Evolutionary conservation across 2,888 invertebrate species (phyloP).

Genomic region (Zhengitettix transpicula): DNA sequence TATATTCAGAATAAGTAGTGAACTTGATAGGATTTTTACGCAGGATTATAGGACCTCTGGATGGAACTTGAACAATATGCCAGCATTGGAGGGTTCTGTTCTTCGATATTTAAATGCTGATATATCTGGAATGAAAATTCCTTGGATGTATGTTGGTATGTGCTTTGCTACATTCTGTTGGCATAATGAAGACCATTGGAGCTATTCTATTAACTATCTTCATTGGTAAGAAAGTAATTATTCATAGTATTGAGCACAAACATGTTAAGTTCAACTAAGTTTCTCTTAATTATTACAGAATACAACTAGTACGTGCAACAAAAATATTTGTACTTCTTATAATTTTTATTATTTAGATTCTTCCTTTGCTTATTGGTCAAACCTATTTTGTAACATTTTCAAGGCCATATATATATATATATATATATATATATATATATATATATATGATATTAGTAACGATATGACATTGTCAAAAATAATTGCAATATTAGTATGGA

Average conservation of each 20-base stretch:
- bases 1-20: neutral
- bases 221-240: conserved; percentile 51
- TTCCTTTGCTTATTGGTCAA: too few relatives aligned
- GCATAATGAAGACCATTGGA: conserved; percentile 99
- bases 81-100: conserved; percentile 84
- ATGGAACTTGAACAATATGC: conserved; percentile 97
- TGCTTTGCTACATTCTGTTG: conserved; percentile 99
- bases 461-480: too few relatives aligned
- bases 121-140: conserved; percentile 97
- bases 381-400: too few relatives aligned
- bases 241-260: neutral
- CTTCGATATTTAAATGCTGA: conserved; percentile 92
- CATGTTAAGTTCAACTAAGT: neutral
- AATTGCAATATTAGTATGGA: too few relatives aligned
- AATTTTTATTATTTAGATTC: too few relatives aligned
- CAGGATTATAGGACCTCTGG: conserved; percentile 81
- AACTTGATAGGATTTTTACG: conserved; percentile 6
- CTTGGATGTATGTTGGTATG: conserved; percentile 99
- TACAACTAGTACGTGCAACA: too few relatives aligned
- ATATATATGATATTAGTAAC: too few relatives aligned
- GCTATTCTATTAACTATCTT: conserved; percentile 96
- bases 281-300: too few relatives aligned
- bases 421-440: too few relatives aligned
- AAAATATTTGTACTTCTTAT: too few relatives aligned
- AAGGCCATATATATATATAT: too few relatives aligned